Evolutionary conservation across 2,888 invertebrate species (phyloP).

Genomic region (Chrysodeixis includens): DNA sequence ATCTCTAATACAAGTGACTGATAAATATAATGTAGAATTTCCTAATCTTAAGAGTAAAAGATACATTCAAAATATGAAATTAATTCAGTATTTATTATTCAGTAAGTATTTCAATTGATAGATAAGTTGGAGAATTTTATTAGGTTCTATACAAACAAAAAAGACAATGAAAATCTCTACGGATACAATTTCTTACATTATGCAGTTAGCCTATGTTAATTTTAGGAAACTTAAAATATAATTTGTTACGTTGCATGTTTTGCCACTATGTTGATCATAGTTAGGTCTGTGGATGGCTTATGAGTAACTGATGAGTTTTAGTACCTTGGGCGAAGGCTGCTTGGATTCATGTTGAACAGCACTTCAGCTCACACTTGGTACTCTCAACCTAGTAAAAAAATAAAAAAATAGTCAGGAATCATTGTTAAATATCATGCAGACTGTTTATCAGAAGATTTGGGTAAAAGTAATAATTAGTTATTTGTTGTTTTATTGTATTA

Average conservation of each 20-base stretch:
- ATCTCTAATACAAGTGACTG: conserved; percentile 50
- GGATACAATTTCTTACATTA: conserved; percentile 62
- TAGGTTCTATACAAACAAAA: conserved; percentile 52
- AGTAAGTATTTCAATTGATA: conserved; percentile 54
- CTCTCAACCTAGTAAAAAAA: conserved; percentile 70
- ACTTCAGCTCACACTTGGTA: conserved; percentile 81
- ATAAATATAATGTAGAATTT: conserved; percentile 41
- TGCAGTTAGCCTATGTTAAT: conserved; percentile 66
- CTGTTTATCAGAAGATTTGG: too few relatives aligned
- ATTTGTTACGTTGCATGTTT: conserved; percentile 81
- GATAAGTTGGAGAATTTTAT: conserved; percentile 47
- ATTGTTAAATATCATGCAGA: background rate
- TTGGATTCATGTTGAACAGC: conserved; percentile 71
- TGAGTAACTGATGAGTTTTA: conserved; percentile 75
- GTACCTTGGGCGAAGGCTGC: conserved; percentile 86
- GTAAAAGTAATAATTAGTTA: too few relatives aligned
- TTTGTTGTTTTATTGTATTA: too few relatives aligned
- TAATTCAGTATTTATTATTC: conserved; percentile 60
- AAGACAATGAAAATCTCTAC: conserved; percentile 50
- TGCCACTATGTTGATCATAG: conserved; percentile 86
- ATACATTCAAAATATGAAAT: conserved; percentile 58
- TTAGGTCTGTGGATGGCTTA: conserved; percentile 81
- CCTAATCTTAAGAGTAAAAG: conserved; percentile 43
- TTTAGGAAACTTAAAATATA: conserved; percentile 71
- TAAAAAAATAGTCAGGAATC: background rate